Evolutionary conservation across 2,888 invertebrate genomes (phyloP).

Genomic region (Ctenicera cuprea): DNA sequence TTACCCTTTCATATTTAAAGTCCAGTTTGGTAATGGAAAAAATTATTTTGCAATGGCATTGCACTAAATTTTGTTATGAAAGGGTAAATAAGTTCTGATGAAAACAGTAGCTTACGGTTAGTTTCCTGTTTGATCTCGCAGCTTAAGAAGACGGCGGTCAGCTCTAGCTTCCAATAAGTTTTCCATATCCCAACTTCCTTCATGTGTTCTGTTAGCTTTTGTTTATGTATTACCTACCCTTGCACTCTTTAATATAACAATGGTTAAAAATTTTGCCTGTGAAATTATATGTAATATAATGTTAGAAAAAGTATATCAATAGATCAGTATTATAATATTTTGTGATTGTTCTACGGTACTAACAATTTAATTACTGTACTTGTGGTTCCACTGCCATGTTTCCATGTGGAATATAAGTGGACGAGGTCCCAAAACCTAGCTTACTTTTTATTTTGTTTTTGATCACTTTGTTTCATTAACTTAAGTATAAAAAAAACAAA

Average conservation of each 20-base stretch:
- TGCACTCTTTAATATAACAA: conserved; percentile 49
- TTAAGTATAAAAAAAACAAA: conserved; percentile 7
- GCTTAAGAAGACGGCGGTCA: conserved; percentile 78
- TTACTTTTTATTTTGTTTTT: conserved; percentile 54
- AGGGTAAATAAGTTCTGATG: conserved; percentile 39
- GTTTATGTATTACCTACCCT: conserved; percentile 43
- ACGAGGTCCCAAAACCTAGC: conserved; percentile 39
- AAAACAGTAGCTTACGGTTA: conserved; percentile 63
- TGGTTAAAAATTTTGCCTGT: conserved; percentile 53
- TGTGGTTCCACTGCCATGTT: conserved; percentile 49
- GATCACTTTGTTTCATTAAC: conserved; percentile 42
- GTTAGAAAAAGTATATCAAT: conserved; percentile 54
- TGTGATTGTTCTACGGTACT: conserved; percentile 54
- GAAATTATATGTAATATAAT: conserved; percentile 57
- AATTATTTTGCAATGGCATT: not conserved
- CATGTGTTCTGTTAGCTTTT: conserved; percentile 51
- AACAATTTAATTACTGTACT: conserved; percentile 46
- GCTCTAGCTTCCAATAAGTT: conserved; percentile 69
- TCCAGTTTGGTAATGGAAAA: not conserved
- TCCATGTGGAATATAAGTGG: conserved; percentile 44
- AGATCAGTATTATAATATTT: conserved; percentile 57
- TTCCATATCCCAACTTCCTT: conserved; percentile 60
- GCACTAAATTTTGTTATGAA: conserved; percentile 34
- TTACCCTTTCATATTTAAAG: conserved; percentile 50
- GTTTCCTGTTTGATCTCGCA: conserved; percentile 75